Base-by-base conservation (phyloP, 2,113 vertebrate species). In the Mohoua ochrocephala region DNA sequence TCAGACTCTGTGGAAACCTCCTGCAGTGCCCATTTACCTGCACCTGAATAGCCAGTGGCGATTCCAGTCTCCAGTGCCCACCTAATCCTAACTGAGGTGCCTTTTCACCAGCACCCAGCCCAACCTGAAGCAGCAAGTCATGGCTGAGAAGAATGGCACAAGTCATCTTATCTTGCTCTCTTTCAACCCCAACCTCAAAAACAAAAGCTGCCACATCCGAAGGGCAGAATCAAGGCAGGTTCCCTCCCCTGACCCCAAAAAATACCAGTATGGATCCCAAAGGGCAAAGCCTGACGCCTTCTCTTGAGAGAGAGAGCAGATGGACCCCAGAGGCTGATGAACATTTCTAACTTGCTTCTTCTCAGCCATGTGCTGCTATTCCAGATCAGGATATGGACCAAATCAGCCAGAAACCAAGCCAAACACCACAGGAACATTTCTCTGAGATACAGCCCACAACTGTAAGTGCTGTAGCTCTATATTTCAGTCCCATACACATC, bases 341-440 rank as follows among this genome's bases (percentile, higher is more conserved):
- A 84, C 15, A 13, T 27, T 71, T 71, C 47, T 60, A 74, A 87
- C n/a, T 92, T 67, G 23, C 75, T 92, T 37, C 93, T 96, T 90
- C 93, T 97, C 95, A 95, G 92, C 89, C 89, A 96, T 28, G 76
- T 73, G 68, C 93, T 82, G 81, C 93, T 92, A 83, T 87, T 89
- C 83, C 91, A 93, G 93, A 92, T 50, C 90, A 96, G 93, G 94
- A 69, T 69, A 83, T 31, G 92, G 92, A 97, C 86, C 84, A 87
- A 96, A 83, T 93, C 97, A 97, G 90, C 95, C 97, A 97, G 78
- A 95, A 96, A 84, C 59, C 77, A 96, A 95, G 91, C 96, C 95
- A 97, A 97, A 95, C 96, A 95, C 39, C 75, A 89, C 45, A 94
- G 95, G 90, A 95, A 91, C 1, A 0, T 50, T 49, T 87, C 57